Conservation (phyloP, 1,140 invertebrate species). For the Pseudomyrmex pallidus region DNA sequence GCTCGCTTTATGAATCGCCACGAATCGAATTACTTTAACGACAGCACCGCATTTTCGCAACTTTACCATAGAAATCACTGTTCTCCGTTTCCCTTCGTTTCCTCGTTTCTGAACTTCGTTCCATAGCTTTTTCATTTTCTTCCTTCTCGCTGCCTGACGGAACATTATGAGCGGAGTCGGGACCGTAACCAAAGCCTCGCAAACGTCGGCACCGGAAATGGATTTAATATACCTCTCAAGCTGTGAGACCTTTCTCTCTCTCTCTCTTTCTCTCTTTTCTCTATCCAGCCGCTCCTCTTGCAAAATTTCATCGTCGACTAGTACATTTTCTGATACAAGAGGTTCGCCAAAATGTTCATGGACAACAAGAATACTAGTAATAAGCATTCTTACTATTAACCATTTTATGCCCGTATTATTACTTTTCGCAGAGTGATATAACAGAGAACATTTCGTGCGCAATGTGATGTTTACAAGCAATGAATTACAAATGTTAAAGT, state of each 20-base stretch:
- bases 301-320: constrained; percentile 32
- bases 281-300: not conserved
- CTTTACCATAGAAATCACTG: constrained; percentile 18
- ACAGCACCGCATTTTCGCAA: not conserved
- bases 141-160: constrained; percentile 28
- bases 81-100: constrained; percentile 8
- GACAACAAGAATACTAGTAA: constrained; percentile 14
- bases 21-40: constrained; percentile 37
- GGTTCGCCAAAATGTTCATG: not conserved
- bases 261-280: not conserved
- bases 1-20: constrained; percentile 3
- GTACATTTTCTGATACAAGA: constrained; percentile 2
- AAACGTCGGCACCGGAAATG: constrained; percentile 61
- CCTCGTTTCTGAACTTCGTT: constrained; percentile 33
- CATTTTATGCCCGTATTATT: not conserved
- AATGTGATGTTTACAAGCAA: too few species aligned
- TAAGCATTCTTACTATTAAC: not conserved
- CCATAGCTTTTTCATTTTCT: constrained; percentile 56
- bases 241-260: not conserved
- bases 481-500: too few species aligned
- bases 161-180: constrained; percentile 44
- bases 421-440: not conserved
- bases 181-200: constrained; percentile 49
- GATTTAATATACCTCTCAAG: constrained; percentile 66
- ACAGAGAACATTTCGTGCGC: not conserved